A percentile compares a stretch with the other conserved stretches of the same genome.
Conservation (phyloP, 2,113 vertebrate genomes). For the Mus spicilegus region DNA sequence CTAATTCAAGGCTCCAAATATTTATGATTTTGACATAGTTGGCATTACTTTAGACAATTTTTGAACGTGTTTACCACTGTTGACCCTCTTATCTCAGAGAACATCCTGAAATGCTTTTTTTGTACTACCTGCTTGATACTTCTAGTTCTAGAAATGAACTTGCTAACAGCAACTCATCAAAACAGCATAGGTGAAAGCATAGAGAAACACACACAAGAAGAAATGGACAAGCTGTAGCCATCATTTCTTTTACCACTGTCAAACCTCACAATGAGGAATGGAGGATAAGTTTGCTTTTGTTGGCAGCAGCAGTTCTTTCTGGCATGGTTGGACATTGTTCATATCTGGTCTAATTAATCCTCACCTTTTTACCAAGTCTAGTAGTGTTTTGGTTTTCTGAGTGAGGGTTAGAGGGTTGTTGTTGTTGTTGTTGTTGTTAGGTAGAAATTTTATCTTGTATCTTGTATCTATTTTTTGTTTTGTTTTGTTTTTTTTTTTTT, state of each 20-base stretch:
- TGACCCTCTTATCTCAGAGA: constrained; percentile 1
- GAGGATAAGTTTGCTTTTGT: not conserved
- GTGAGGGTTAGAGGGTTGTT: not conserved
- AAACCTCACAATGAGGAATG: no score
- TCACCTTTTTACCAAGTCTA: not conserved
- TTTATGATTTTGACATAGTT: constrained; percentile 19
- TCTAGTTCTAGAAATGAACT: constrained; percentile 60
- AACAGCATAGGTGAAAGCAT: constrained; percentile 4
- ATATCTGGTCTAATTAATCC: not conserved
- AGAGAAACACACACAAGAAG: constrained; percentile 19
- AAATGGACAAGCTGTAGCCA: not conserved
- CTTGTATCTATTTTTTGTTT: constrained; percentile 1
- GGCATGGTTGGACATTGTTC: not conserved
- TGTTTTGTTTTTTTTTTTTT: not conserved
- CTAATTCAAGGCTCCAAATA: constrained; percentile 40
- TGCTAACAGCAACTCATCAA: not conserved
- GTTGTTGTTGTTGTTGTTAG: not conserved
- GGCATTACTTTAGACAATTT: constrained; percentile 18
- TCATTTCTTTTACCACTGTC: not conserved
- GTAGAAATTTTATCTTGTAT: constrained; percentile 36
- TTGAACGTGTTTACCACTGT: constrained; percentile 14
- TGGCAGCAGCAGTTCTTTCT: not conserved
- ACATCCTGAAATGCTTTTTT: not conserved
- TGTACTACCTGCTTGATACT: not conserved
- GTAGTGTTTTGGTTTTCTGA: constrained; percentile 23